A percentile compares a stretch with the other conserved stretches of the same genome.
Conservation (phyloP, 2,888 invertebrate genomes). For the Caenorhabditis auriculariae region DNA sequence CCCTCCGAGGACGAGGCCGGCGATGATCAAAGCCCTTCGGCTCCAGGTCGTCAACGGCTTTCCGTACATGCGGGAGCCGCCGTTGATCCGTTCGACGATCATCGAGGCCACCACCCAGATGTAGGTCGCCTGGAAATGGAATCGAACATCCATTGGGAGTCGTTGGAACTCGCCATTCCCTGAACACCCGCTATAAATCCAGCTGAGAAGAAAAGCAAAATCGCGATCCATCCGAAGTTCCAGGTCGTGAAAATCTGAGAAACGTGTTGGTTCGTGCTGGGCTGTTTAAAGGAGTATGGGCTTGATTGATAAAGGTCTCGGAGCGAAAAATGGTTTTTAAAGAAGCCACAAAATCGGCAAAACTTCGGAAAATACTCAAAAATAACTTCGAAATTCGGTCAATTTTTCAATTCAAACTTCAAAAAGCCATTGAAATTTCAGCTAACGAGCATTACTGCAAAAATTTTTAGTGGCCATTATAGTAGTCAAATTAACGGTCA, state of each 20-base stretch:
- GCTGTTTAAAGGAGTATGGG: no score
- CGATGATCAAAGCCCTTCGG: constrained; percentile 13
- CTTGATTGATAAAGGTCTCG: neutral
- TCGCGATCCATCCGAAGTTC: neutral
- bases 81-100: constrained; percentile 22
- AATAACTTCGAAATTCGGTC: neutral
- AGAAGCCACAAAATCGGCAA: no score
- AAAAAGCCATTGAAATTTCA: neutral
- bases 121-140: neutral
- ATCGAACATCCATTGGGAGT: no score
- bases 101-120: constrained; percentile 15
- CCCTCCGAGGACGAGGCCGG: constrained; percentile 4
- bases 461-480: no score
- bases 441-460: no score
- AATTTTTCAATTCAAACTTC: neutral
- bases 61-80: constrained; percentile 16
- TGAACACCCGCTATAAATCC: no score
- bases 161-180: neutral
- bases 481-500: no score
- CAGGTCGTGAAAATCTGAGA: constrained; percentile 7
- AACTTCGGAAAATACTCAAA: neutral
- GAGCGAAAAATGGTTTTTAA: neutral
- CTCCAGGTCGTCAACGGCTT: constrained; percentile 19
- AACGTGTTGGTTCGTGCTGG: no score
- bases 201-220: no score